Percentiles rank a stretch among this genome's conserved stretches.
phyloP scores from a whole-genome alignment of 1,140 invertebrate species.

The Episyrphus balteatus region DNA sequence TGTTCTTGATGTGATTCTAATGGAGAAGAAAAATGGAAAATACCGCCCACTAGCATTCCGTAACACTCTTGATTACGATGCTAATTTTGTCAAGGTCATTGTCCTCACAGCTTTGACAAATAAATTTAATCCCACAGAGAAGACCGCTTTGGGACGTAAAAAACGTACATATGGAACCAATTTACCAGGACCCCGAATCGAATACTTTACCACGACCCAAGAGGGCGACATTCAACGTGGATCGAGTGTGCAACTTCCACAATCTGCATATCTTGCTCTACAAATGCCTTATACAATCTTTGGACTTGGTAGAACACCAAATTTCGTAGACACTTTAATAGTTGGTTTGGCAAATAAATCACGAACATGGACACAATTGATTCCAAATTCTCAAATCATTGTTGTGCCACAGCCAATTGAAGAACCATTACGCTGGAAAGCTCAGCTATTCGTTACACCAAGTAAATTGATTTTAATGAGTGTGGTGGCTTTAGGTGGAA shows the following conservation, averaged over 20 bases:
- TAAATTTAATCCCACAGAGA: slow-evolving; percentile 52
- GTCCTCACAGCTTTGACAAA: slow-evolving; percentile 77
- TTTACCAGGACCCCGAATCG: slow-evolving; percentile 76
- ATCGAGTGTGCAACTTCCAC: slow-evolving; percentile 76
- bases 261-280: slow-evolving; percentile 83
- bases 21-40: slow-evolving; percentile 45
- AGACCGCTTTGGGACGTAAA: slow-evolving; percentile 59
- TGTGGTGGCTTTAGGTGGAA: slow-evolving; percentile 75
- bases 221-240: slow-evolving; percentile 63
- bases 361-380: slow-evolving; percentile 81
- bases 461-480: slow-evolving; percentile 88
- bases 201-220: slow-evolving; percentile 75
- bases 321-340: slow-evolving; percentile 86
- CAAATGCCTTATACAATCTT: slow-evolving; percentile 92
- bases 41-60: slow-evolving; percentile 57
- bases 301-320: slow-evolving; percentile 90
- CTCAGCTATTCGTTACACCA: slow-evolving; percentile 90
- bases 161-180: slow-evolving; percentile 78
- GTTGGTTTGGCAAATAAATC: slow-evolving; percentile 65
- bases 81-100: slow-evolving; percentile 92
- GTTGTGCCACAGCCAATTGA: slow-evolving; percentile 79
- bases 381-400: slow-evolving; percentile 95
- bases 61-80: slow-evolving; percentile 84
- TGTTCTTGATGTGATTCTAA: slow-evolving; percentile 70
- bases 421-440: slow-evolving; percentile 74